phyloP scores from a whole-genome alignment of 2,797 vertebrate genomes.

The Sebastes itinus region DNA sequence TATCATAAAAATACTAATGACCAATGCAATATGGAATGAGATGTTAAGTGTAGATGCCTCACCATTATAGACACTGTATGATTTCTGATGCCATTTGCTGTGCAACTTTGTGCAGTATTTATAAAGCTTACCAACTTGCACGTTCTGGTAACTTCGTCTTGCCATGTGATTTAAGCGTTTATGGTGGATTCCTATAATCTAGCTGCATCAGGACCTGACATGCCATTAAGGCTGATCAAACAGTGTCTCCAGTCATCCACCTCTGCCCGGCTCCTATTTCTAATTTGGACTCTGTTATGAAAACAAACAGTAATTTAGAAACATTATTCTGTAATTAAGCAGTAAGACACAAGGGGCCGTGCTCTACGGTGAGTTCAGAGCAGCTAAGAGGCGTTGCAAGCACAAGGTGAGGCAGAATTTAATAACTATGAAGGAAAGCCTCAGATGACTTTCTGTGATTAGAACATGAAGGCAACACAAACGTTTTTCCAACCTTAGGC shows the following conservation, averaged over 20 bases:
- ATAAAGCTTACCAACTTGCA: not conserved
- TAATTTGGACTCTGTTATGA: constrained; percentile 65
- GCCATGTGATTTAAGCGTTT: not conserved
- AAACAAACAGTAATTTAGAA: constrained; percentile 62
- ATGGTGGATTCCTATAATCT: constrained; percentile 13
- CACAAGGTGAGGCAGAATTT: constrained; percentile 15
- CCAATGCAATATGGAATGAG: not conserved
- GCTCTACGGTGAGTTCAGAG: constrained; percentile 7
- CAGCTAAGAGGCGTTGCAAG: not conserved
- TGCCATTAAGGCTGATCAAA: constrained; percentile 35
- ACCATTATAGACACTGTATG: not conserved
- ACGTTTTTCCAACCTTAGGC: not conserved
- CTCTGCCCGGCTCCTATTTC: constrained; percentile 34
- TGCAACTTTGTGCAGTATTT: not conserved
- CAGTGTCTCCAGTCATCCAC: constrained; percentile 48
- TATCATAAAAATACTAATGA: not conserved
- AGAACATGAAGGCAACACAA: not conserved
- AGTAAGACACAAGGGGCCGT: constrained; percentile 10
- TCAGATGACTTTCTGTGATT: not conserved
- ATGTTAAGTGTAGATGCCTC: not conserved
- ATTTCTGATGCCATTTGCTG: not conserved
- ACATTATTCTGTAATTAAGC: constrained; percentile 59
- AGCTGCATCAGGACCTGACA: constrained; percentile 8
- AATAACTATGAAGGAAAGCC: not conserved
- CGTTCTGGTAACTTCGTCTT: not conserved